phyloP scores from a whole-genome alignment of 2,888 invertebrate genomes.

The Strigamia maritima region DNA sequence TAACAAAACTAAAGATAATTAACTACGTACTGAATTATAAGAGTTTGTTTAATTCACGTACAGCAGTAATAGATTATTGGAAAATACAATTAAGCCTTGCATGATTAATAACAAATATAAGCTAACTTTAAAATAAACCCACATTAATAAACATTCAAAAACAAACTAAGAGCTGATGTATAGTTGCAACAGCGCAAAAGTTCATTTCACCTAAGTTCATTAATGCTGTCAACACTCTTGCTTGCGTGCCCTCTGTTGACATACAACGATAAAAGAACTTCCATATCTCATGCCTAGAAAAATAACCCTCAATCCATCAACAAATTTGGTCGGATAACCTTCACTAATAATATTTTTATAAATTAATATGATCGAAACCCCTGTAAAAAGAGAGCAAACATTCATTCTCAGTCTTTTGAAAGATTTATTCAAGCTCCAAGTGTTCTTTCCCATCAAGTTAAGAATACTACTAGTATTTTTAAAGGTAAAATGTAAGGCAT shows the following conservation, averaged over 20 bases:
- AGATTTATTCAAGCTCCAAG: constrained; percentile 15
- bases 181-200: not conserved
- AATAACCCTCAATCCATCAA: not conserved
- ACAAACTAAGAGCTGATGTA: not conserved
- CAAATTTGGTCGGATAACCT: not conserved
- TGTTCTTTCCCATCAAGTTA: not conserved
- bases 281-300: not conserved
- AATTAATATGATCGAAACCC: not conserved
- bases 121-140: too few species aligned
- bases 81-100: too few species aligned
- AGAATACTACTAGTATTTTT: not conserved
- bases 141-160: not conserved
- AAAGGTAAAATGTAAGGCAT: not conserved
- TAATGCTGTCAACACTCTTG: not conserved
- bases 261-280: not conserved
- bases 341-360: not conserved
- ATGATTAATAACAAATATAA: too few species aligned
- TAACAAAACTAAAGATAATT: too few species aligned
- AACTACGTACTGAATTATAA: too few species aligned
- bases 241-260: constrained; percentile 25
- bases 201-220: not conserved
- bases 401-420: not conserved
- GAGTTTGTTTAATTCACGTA: too few species aligned
- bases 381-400: not conserved
- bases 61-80: too few species aligned